phyloP scores from a whole-genome alignment of 2,113 vertebrate species.

The Microtus ochrogaster region DNA sequence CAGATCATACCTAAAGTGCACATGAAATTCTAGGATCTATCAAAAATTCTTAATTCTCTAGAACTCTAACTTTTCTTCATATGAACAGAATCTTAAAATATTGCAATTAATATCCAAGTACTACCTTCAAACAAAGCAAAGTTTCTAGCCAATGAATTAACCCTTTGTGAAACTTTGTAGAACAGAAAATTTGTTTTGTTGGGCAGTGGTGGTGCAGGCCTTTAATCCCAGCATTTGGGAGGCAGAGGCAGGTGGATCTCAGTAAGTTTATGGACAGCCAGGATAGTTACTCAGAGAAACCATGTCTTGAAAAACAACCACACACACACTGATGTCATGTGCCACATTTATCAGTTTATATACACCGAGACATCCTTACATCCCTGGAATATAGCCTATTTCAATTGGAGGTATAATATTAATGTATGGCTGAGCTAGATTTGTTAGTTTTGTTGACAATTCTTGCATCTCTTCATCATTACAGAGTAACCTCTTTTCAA shows the following conservation, averaged over 20 bases:
- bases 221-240: too few species aligned
- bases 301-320: too few species aligned
- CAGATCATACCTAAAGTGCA: neutral
- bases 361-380: neutral
- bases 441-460: neutral
- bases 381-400: neutral
- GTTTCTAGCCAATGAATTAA: conserved; percentile 17
- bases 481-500: neutral
- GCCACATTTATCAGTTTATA: neutral
- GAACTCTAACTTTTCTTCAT: neutral
- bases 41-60: neutral
- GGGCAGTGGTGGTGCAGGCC: too few species aligned
- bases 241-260: too few species aligned
- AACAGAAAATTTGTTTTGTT: neutral
- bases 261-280: neutral
- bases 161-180: neutral
- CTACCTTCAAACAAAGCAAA: neutral
- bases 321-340: neutral
- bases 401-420: neutral
- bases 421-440: neutral
- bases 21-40: conserved; percentile 30
- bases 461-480: neutral
- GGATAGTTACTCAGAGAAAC: too few species aligned
- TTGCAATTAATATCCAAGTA: conserved; percentile 2
- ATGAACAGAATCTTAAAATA: conserved; percentile 23